Evolutionary conservation across 2,888 invertebrate genomes (phyloP), one percentile per base, ranked within the genome.

Genomic region (Tachina lurida): DNA sequence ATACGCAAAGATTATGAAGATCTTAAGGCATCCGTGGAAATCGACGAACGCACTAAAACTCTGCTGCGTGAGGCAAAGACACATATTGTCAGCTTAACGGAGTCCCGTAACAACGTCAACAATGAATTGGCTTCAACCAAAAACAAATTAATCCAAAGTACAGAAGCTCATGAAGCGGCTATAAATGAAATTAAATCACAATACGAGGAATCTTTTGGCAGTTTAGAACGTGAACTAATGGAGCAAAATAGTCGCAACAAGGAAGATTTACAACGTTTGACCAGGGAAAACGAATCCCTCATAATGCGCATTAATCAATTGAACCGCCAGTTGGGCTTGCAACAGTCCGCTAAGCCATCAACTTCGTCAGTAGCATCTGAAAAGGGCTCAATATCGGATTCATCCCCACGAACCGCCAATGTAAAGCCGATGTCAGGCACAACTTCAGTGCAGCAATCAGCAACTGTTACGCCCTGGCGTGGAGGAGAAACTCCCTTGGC

Each of bases 371-470:
- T 91, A 31, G 93, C 95, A 90, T 89, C 91, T 3, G 95, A 95
- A 73, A 95, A 95, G 89, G 93, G 94, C 3, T 94, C 94, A 13
- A 93, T 94, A 4, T 95, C 95, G 49, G 94, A 95, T 13, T 91
- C 92, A 4, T 89, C 89, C 3, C 94, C 95, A 0, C 95, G 96
- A 0, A 98, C 98, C 0, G 98, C 98, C 8, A 98, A 98, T 91
- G 98, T 98, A 60, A 97, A 97, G 92, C 98, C 98, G 0, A 97
- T 98, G 96, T 96, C 98, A 4, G 97, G 97, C 89, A 94, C 93
- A 0, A 90, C 92, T 71, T 91, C 91, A 0, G 91, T 91, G 0
- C 93, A 93, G 71, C 93, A 93, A 87, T 93, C 93, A 3, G 93
- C 93, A 0, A 92, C 95, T 7, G 94, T 95, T 56, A 94, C 94